Percentiles rank a stretch among this genome's conserved stretches.
Conservation (phyloP, 2,113 vertebrate genomes). For the Phalacrocorax pelagicus region DNA sequence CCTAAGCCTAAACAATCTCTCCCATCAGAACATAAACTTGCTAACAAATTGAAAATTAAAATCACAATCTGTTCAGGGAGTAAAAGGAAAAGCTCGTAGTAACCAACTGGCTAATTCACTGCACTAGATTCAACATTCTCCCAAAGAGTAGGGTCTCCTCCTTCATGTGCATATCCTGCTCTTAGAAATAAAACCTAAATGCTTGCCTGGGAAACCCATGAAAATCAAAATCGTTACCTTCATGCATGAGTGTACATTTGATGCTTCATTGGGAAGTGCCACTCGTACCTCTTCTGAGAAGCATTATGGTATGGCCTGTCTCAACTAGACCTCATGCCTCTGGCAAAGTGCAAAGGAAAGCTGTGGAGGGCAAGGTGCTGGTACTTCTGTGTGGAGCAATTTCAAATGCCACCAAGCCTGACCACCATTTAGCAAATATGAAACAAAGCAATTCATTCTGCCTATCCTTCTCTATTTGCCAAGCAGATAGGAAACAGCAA, state of each 20-base stretch:
- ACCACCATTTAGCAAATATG: not conserved
- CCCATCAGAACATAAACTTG: not conserved
- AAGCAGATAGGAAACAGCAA: not conserved
- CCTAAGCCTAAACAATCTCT: not conserved
- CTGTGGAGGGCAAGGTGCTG: not conserved
- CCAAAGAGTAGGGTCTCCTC: not conserved
- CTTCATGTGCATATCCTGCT: not conserved
- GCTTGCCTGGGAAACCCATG: not conserved
- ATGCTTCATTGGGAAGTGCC: not conserved
- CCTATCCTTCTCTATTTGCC: not conserved
- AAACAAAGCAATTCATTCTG: not conserved
- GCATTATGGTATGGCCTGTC: rapidly evolving
- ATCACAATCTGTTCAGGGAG: not conserved
- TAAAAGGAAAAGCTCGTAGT: not conserved
- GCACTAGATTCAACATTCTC: not conserved
- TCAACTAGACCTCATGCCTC: not conserved
- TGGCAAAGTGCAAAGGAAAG: not conserved
- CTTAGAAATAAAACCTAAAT: not conserved
- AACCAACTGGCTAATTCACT: not conserved
- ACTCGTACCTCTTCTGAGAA: not conserved
- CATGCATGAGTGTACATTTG: not conserved
- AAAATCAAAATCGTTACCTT: not conserved
- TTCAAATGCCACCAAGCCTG: not conserved
- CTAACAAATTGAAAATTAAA: not conserved
- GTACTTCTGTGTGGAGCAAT: not conserved